phyloP scores from a whole-genome alignment of 2,888 invertebrate genomes.

The Aromia moschata region DNA sequence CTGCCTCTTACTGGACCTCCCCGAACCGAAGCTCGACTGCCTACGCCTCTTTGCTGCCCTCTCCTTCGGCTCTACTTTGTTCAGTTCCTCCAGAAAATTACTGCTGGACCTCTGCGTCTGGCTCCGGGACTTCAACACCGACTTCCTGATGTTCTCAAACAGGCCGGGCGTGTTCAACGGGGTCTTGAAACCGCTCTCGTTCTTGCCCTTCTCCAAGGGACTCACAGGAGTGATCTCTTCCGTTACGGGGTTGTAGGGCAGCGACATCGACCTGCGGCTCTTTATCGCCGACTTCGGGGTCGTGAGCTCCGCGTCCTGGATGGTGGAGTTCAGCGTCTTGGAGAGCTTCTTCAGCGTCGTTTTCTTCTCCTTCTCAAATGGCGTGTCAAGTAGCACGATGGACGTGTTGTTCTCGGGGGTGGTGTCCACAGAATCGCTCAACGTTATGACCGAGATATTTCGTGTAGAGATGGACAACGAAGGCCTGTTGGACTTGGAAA shows the following conservation, averaged over 20 bases:
- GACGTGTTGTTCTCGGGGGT: conserved; percentile 36
- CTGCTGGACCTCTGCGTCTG: conserved; percentile 7
- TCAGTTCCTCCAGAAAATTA: conserved; percentile 22
- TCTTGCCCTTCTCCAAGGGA: conserved; percentile 18
- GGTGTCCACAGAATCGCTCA: conserved; percentile 18
- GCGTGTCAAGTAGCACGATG: conserved; percentile 23
- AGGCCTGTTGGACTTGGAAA: background rate
- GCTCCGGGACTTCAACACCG: conserved; percentile 38
- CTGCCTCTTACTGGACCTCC: conserved; percentile 27
- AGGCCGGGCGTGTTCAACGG: conserved; percentile 45
- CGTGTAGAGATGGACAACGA: background rate
- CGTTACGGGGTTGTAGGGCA: conserved; percentile 39
- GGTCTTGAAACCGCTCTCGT: conserved; percentile 41
- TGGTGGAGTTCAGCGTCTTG: conserved; percentile 22
- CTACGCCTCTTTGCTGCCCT: conserved; percentile 33
- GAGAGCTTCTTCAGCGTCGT: conserved; percentile 12
- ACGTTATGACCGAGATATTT: conserved; percentile 17
- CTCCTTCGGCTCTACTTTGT: conserved; percentile 8
- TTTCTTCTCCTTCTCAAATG: conserved; percentile 21
- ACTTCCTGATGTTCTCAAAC: conserved; percentile 42
- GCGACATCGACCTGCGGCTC: conserved; percentile 27
- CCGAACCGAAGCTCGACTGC: conserved; percentile 31
- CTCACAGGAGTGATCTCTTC: conserved; percentile 46
- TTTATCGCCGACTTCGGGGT: conserved; percentile 43
- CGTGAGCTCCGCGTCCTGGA: conserved; percentile 27